phyloP scores from a whole-genome alignment of 2,888 invertebrate genomes.

The Campoplex nolae region DNA sequence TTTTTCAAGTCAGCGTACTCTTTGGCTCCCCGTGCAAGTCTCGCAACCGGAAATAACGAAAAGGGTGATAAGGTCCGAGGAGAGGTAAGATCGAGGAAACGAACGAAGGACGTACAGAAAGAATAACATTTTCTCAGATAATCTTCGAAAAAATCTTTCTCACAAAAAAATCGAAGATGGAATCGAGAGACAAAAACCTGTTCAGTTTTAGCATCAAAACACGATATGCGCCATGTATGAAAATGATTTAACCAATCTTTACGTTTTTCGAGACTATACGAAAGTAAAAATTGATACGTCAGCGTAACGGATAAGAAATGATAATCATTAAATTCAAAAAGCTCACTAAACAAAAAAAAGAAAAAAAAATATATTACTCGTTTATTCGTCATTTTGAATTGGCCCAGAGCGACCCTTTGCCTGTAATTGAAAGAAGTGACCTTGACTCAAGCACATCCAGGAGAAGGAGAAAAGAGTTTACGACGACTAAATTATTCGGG shows the following conservation, averaged over 20 bases:
- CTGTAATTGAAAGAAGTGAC: conserved; percentile 55
- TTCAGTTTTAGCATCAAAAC: no score
- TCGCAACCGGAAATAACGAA: background rate
- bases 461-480: conserved; percentile 2
- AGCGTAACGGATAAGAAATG: no score
- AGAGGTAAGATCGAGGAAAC: background rate
- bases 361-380: background rate
- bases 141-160: no score
- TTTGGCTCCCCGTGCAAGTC: background rate
- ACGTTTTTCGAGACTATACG: no score
- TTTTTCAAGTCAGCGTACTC: background rate
- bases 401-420: conserved; percentile 38
- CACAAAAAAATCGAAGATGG: no score
- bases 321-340: no score
- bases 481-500: conserved; percentile 52
- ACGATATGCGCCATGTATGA: no score
- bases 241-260: no score
- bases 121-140: background rate
- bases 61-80: background rate
- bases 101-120: background rate
- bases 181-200: no score
- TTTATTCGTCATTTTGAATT: background rate
- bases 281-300: no score
- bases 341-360: no score
- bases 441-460: conserved; percentile 16